Conservation (phyloP, 2,888 invertebrate genomes). For the Lepidocyrtinus sp. region DNA sequence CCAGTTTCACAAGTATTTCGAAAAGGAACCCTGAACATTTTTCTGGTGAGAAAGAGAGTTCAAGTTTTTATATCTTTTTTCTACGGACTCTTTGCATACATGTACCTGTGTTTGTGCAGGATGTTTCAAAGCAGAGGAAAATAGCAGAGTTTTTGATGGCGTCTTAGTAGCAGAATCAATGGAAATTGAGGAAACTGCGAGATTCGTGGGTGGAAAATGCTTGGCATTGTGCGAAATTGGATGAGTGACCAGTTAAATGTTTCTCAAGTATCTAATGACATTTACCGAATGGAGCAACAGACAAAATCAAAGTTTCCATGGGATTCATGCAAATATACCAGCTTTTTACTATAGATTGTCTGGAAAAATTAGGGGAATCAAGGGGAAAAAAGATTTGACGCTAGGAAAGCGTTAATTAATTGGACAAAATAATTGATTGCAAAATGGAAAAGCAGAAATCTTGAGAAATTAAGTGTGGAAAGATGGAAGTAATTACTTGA, state of each 20-base stretch:
- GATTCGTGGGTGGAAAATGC: not conserved
- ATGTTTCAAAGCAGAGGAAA: not conserved
- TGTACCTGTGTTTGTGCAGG: conserved; percentile 3
- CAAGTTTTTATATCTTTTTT: too few species aligned
- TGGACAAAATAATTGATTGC: not conserved
- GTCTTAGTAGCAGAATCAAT: not conserved
- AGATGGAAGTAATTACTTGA: conserved; percentile 4
- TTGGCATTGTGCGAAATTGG: not conserved
- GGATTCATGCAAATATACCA: not conserved
- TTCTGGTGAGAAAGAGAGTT: too few species aligned
- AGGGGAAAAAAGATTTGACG: not conserved
- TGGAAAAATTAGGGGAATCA: not conserved
- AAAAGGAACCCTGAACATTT: too few species aligned
- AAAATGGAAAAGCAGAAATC: not conserved
- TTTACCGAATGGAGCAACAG: not conserved
- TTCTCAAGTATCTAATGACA: not conserved
- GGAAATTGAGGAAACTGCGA: not conserved
- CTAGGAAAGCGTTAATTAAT: too few species aligned
- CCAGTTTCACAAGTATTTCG: too few species aligned
- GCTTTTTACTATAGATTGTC: not conserved
- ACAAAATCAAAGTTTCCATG: too few species aligned
- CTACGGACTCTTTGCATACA: too few species aligned
- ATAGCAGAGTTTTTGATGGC: not conserved
- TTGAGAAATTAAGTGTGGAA: not conserved
- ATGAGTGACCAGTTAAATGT: not conserved